Percentiles rank a stretch among this genome's conserved stretches.
These are phyloP conservation scores for Nomada flava DNA, from an alignment of 2,888 invertebrate genomes.

Conservation along the genomic window DNA sequence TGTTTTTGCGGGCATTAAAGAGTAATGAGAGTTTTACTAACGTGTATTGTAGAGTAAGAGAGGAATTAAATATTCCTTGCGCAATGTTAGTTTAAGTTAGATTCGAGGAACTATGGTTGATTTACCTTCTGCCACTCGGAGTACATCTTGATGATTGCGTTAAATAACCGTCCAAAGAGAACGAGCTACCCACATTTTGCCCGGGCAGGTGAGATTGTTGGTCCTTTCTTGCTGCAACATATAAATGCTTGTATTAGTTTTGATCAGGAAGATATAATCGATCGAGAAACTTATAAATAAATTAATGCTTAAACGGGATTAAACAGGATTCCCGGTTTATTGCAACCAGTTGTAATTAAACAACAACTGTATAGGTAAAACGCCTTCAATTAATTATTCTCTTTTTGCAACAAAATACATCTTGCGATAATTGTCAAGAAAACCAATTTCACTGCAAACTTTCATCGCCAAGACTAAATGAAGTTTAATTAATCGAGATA, in stretches of 20 bases:
- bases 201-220: slow-evolving; percentile 31
- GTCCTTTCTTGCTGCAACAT: slow-evolving; percentile 44
- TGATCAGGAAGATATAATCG: not conserved
- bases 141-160: slow-evolving; percentile 75
- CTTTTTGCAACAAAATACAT: not conserved
- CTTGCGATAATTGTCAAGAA: not conserved
- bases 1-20: too few species aligned
- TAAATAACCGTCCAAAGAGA: slow-evolving; percentile 66
- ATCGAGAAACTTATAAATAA: not conserved
- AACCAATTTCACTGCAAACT: not conserved
- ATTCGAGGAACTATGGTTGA: not conserved
- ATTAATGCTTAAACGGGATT: not conserved
- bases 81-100: not conserved
- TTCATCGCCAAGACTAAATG: not conserved
- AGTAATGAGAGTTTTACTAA: too few species aligned
- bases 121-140: slow-evolving; percentile 82
- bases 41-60: not conserved
- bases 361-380: not conserved
- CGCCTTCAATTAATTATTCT: not conserved
- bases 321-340: too few species aligned
- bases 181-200: slow-evolving; percentile 74
- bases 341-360: not conserved
- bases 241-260: not conserved
- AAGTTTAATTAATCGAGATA: not conserved
- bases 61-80: not conserved